Conservation (phyloP, 2,888 invertebrate species). For the Scaptomyza tumidula region DNA sequence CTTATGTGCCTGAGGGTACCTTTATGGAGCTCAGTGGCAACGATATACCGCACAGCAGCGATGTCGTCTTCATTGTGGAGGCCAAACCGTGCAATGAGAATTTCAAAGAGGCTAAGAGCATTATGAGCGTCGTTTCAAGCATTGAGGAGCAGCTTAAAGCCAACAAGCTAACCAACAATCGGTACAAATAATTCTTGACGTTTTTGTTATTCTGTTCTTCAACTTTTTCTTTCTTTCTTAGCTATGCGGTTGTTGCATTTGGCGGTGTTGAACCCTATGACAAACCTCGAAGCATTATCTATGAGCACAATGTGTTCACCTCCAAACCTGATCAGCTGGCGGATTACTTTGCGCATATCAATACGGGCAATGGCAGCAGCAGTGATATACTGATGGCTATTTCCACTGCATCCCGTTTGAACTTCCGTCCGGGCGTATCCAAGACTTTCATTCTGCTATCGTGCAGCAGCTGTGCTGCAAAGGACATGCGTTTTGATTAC, state of each 20-base stretch:
- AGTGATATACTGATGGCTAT: conserved; percentile 91
- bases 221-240: conserved; percentile 66
- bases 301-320: conserved; percentile 89
- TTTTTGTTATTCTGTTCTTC: background rate
- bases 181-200: conserved; percentile 84
- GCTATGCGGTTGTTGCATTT: conserved; percentile 93
- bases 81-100: conserved; percentile 93
- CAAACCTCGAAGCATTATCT: conserved; percentile 89
- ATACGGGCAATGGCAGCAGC: conserved; percentile 85
- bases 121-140: conserved; percentile 88
- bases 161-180: conserved; percentile 88
- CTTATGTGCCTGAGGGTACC: conserved; percentile 90
- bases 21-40: conserved; percentile 88
- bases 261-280: conserved; percentile 91
- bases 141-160: conserved; percentile 89
- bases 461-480: conserved; percentile 90
- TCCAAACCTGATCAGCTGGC: conserved; percentile 86
- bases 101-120: conserved; percentile 88
- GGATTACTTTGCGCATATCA: conserved; percentile 89
- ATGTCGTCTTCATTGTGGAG: conserved; percentile 95
- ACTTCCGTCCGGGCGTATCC: conserved; percentile 93
- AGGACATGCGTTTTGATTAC: conserved; percentile 92
- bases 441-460: conserved; percentile 92
- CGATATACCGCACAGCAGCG: conserved; percentile 89
- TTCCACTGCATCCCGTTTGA: conserved; percentile 89